phyloP scores from a whole-genome alignment of 1,140 invertebrate genomes.

The Anoplolepis gracilipes region DNA sequence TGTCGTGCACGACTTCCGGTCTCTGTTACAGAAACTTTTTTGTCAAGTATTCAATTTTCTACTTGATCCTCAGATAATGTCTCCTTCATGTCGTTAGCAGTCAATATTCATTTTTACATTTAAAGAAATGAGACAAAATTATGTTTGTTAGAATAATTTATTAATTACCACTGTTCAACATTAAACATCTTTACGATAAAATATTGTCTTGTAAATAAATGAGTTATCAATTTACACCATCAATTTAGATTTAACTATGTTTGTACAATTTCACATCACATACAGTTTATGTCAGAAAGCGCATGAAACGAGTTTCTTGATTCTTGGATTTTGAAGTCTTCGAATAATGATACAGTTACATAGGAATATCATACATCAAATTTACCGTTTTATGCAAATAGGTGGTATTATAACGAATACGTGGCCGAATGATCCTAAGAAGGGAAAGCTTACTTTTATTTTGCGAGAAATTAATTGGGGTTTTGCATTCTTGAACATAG shows the following conservation, averaged over 20 bases:
- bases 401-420: neutral
- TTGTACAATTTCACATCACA: neutral
- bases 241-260: neutral
- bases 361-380: neutral
- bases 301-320: neutral
- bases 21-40: neutral
- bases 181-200: neutral
- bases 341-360: neutral
- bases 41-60: neutral
- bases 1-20: too few relatives aligned
- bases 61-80: neutral
- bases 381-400: neutral
- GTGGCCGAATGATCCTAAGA: neutral
- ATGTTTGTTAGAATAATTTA: neutral
- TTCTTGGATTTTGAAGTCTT: neutral
- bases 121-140: neutral
- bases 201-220: neutral
- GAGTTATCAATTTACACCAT: neutral
- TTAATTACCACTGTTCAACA: neutral
- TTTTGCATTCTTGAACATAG: neutral
- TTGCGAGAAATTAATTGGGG: neutral
- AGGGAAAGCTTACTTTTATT: neutral
- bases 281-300: neutral
- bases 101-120: neutral
- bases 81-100: neutral